Evolutionary conservation across 2,113 vertebrate genomes (phyloP).

Genomic region (Panthera tigris): DNA sequence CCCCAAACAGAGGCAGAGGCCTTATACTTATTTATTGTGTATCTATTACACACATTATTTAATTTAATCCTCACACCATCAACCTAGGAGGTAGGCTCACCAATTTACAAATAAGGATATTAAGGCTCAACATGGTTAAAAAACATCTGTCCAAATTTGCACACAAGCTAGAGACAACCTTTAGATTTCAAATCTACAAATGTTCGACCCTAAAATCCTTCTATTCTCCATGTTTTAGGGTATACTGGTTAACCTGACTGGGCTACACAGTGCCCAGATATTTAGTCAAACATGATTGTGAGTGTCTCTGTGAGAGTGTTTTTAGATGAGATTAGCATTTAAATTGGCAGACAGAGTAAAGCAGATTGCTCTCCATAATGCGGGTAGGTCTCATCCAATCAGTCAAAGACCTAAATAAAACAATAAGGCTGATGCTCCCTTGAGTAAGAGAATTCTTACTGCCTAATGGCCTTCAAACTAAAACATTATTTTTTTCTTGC

Average conservation of each 20-base stretch:
- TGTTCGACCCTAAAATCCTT: not conserved
- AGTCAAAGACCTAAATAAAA: not conserved
- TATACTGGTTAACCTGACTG: not conserved
- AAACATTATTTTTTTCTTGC: not conserved
- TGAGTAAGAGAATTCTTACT: not conserved
- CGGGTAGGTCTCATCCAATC: not conserved
- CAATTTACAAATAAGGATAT: not conserved
- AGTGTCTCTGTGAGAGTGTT: not conserved
- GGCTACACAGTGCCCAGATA: not conserved
- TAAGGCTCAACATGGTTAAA: not conserved
- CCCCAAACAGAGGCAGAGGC: not conserved
- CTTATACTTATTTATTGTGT: not conserved
- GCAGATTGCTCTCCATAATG: not conserved
- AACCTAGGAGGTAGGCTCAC: not conserved
- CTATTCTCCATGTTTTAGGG: not conserved
- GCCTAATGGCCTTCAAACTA: not conserved
- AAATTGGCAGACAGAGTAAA: not conserved
- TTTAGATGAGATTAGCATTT: conserved; percentile 7
- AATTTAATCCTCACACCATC: not conserved
- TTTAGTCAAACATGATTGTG: not conserved
- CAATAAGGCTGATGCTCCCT: not conserved
- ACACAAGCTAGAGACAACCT: not conserved
- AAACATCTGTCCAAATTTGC: not conserved
- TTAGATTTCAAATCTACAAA: not conserved
- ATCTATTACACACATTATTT: conserved; percentile 8